A percentile compares a stretch with the other conserved stretches of the same genome.
Evolutionary conservation across 2,113 vertebrate genomes (phyloP).

Genomic region (Tenebrosternarchus preto): DNA sequence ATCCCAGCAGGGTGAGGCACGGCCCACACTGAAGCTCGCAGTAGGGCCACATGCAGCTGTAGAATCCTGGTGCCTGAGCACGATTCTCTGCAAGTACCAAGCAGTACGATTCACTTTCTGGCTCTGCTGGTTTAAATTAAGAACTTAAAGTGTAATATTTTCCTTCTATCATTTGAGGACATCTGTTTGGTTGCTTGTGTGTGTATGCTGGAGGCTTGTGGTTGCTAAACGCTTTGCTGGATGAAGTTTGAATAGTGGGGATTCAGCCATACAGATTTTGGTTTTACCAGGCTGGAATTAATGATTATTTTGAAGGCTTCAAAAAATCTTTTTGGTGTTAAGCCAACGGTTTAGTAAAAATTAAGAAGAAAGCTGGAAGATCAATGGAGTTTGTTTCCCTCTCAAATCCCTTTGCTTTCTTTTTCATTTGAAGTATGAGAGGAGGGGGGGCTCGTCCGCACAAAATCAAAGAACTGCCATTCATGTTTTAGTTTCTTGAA

Average conservation of each 20-base stretch:
- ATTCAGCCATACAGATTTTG: slow-evolving; percentile 65
- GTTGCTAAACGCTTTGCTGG: slow-evolving; percentile 53
- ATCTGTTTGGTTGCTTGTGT: slow-evolving; percentile 26
- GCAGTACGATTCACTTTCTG: slow-evolving; percentile 19
- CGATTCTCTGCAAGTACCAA: neutral
- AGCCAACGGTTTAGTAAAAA: slow-evolving; percentile 75
- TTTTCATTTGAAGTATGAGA: slow-evolving; percentile 75
- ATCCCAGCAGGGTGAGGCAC: neutral
- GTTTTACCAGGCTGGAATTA: slow-evolving; percentile 69
- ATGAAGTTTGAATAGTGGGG: slow-evolving; percentile 52
- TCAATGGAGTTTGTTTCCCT: slow-evolving; percentile 71
- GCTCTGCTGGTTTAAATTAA: slow-evolving; percentile 22
- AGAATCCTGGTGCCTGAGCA: too few relatives aligned
- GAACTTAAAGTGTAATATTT: slow-evolving; percentile 33
- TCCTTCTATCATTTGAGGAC: slow-evolving; percentile 18
- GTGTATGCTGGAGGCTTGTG: neutral
- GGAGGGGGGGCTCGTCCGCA: slow-evolving; percentile 64
- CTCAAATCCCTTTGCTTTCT: slow-evolving; percentile 73
- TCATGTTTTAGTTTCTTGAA: slow-evolving; percentile 62
- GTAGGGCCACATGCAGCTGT: neutral
- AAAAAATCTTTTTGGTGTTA: slow-evolving; percentile 71
- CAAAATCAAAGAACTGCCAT: slow-evolving; percentile 74
- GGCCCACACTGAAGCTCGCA: slow-evolving; percentile 16
- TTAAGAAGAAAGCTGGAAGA: slow-evolving; percentile 74
- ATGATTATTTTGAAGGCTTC: slow-evolving; percentile 69